A percentile compares a stretch with the other conserved stretches of the same genome.
Evolutionary conservation across 92 coral and sea anemone genomes (phyloP).

Genomic region (Phenganax subtilis): DNA sequence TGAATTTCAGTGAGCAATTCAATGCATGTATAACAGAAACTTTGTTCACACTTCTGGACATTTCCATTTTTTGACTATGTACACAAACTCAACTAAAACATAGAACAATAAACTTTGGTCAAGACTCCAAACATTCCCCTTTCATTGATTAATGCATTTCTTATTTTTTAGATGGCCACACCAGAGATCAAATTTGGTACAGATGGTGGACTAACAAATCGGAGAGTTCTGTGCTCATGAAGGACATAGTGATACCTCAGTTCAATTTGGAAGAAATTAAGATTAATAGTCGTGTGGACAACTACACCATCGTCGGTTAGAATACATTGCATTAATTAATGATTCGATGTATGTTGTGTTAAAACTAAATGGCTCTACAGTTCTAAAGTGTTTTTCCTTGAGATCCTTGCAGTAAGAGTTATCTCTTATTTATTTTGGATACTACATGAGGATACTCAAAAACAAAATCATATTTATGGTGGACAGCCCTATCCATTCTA

Average conservation of each 20-base stretch:
- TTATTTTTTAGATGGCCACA: slow-evolving; percentile 59
- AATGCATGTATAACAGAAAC: too few species aligned
- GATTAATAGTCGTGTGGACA: background rate
- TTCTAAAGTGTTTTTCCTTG: too few species aligned
- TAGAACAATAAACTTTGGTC: background rate
- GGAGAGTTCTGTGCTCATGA: slow-evolving; percentile 12
- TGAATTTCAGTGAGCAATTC: too few species aligned
- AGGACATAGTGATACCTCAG: slow-evolving; percentile 14
- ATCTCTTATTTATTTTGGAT: too few species aligned
- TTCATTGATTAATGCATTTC: background rate
- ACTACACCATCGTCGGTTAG: slow-evolving; percentile 7
- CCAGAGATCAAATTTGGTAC: slow-evolving; percentile 56
- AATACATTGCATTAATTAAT: background rate
- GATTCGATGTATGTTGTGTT: too few species aligned
- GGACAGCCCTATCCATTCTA: background rate
- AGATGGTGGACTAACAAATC: slow-evolving; percentile 51
- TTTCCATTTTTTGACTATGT: too few species aligned
- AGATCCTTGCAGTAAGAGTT: too few species aligned
- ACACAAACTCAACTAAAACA: too few species aligned
- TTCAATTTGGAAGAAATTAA: slow-evolving; percentile 8
- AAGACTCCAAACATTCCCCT: background rate
- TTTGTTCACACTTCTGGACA: too few species aligned
- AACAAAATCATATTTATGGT: background rate
- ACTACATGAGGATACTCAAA: too few species aligned
- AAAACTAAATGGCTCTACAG: too few species aligned